Evolutionary conservation across 2,888 invertebrate species (phyloP), one percentile per base, ranked within the genome.

Genomic region (Fissipunctia ypsillon): DNA sequence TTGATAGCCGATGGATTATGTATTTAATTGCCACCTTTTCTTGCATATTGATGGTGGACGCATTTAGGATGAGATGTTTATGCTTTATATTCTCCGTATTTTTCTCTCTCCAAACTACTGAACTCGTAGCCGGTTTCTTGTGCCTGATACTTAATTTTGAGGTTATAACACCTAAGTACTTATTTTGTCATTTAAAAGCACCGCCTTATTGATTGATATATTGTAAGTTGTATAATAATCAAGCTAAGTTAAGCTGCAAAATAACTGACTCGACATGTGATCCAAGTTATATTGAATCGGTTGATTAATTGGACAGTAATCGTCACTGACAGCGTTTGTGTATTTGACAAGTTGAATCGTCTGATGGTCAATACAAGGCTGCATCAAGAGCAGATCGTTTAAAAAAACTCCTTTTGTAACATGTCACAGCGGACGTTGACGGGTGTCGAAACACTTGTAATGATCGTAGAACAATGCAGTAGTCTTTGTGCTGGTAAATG

Each of bases 361-460:
- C 83, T 86, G 85, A 89, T 90, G 89, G 90, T 90, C 88, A 87
- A 85, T 83, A 85, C 91, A 92, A 93, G 91, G 91, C 91, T 88
- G 84, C 81, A 89, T 91, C 88, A 91, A 91, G 83, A 90, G 76
- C 86, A 80, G 69, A 85, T 81, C 79, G 41, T 87, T 84, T 84
- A 90, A 92, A 92, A n/a, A 78, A 78, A 91, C 89, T 86, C 80
- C 87, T 90, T 92, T 93, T 92, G 88, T 91, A 91, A 90, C 91
- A 86, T 94, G 93, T 95, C 94, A 92, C 90, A 90, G 25, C 84
- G 83, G 88, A 93, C 91, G 88, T 90, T 95, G 95, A 95, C 94
- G 93, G 88, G 93, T 95, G 94, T 94, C 91, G 94, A 93, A 95
- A 95, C 91, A 91, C 93, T 92, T 93, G 92, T 93, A 91, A 88